phyloP scores from a whole-genome alignment of 2,113 vertebrate genomes.

The Genyomyrus donnyi region DNA sequence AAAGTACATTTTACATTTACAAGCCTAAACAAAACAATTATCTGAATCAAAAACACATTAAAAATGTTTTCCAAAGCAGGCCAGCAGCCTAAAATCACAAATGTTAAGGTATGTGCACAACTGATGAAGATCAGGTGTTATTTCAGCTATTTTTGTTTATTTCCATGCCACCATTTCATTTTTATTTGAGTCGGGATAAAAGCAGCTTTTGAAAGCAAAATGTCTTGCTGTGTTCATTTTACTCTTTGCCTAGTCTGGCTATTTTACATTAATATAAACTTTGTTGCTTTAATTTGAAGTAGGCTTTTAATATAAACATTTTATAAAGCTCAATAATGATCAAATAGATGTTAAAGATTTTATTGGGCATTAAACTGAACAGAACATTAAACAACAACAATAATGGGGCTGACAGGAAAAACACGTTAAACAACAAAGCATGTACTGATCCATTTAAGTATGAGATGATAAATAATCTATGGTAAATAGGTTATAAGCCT shows the following conservation, averaged over 20 bases:
- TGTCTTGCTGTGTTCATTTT: neutral
- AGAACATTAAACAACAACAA: neutral
- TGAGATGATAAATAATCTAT: neutral
- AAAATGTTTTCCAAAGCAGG: neutral
- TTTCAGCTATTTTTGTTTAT: neutral
- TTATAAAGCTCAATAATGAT: neutral
- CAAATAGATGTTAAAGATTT: neutral
- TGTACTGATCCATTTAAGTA: neutral
- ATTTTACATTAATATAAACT: neutral
- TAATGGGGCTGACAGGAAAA: neutral
- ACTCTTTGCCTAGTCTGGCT: neutral
- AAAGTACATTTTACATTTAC: neutral
- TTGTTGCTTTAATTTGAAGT: neutral
- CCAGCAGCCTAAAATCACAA: neutral
- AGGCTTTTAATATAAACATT: neutral
- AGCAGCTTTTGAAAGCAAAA: neutral
- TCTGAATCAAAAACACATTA: neutral
- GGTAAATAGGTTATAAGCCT: neutral
- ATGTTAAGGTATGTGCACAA: neutral
- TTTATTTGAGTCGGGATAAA: neutral
- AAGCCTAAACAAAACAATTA: neutral
- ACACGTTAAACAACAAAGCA: neutral
- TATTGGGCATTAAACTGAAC: neutral
- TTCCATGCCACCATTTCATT: neutral
- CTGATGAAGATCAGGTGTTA: neutral